Conservation (phyloP, 1,140 invertebrate species). For the Pogonognathellus flavescens region DNA sequence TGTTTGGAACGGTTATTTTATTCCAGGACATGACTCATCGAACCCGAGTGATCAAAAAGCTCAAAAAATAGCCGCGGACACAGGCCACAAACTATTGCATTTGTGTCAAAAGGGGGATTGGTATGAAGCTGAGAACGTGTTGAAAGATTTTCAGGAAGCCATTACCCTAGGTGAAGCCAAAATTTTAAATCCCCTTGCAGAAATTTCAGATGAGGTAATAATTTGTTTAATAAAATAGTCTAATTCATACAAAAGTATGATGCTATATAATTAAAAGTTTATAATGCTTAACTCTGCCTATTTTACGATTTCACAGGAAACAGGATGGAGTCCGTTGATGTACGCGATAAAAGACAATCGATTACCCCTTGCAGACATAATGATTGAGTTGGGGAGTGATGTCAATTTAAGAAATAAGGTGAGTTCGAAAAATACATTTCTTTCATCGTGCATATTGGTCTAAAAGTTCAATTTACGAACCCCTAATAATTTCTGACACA, state of each 20-base stretch:
- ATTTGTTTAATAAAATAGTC: no score
- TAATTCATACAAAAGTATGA: no score
- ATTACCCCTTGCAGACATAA: constrained; percentile 86
- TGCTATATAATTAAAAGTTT: no score
- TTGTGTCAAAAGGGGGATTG: constrained; percentile 89
- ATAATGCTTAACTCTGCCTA: no score
- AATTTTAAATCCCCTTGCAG: constrained; percentile 81
- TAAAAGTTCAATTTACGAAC: no score
- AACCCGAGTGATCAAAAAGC: not conserved
- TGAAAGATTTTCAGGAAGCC: constrained; percentile 87
- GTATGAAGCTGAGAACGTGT: constrained; percentile 86
- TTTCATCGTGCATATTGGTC: no score
- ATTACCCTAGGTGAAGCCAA: constrained; percentile 79
- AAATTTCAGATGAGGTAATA: constrained; percentile 77
- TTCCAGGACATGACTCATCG: not conserved
- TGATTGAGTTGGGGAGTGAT: constrained; percentile 92
- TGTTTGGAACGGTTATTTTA: constrained; percentile 39
- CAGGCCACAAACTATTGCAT: constrained; percentile 75
- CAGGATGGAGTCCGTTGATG: constrained; percentile 94
- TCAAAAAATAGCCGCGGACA: not conserved
- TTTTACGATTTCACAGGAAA: no score
- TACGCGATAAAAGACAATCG: constrained; percentile 94
- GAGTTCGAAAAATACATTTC: no score
- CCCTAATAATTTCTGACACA: no score
- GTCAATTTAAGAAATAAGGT: constrained; percentile 87